Conservation (phyloP, 1,140 invertebrate genomes). For the Anastrepha obliqua region DNA sequence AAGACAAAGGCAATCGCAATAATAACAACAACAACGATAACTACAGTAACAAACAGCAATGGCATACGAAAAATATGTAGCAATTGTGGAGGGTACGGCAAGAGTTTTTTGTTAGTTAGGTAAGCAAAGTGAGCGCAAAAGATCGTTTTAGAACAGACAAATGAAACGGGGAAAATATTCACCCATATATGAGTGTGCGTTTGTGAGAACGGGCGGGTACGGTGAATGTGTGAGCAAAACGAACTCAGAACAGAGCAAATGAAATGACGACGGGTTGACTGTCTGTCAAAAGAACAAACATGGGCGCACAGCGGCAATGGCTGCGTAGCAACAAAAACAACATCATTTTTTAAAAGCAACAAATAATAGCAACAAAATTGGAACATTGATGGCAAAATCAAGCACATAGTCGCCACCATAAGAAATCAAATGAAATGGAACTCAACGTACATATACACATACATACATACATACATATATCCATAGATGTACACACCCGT, state of each 20-base stretch:
- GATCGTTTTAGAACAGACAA: not conserved
- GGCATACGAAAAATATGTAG: slow-evolving; percentile 41
- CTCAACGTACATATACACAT: not conserved
- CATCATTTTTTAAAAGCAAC: slow-evolving; percentile 49
- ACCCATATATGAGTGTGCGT: not conserved
- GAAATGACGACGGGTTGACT: slow-evolving; percentile 75
- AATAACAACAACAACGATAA: not conserved
- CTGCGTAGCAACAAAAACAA: slow-evolving; percentile 54
- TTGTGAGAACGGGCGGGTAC: not conserved
- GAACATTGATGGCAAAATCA: slow-evolving; percentile 30
- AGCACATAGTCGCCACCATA: slow-evolving; percentile 60
- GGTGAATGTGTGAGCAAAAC: slow-evolving; percentile 62
- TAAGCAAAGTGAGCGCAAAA: slow-evolving; percentile 9
- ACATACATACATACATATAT: not conserved
- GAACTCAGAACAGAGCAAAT: slow-evolving; percentile 67
- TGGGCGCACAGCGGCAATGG: slow-evolving; percentile 69
- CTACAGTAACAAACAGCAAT: slow-evolving; percentile 30
- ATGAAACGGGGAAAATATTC: not conserved
- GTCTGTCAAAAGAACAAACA: slow-evolving; percentile 74
- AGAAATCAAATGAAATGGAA: slow-evolving; percentile 71
- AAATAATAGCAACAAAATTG: slow-evolving; percentile 11
- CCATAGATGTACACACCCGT: too few species aligned
- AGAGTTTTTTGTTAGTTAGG: slow-evolving; percentile 36
- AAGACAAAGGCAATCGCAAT: slow-evolving; percentile 17
- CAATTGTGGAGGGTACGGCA: not conserved